A percentile compares a stretch with the other conserved stretches of the same genome.
phyloP scores from a whole-genome alignment of 2,113 vertebrate genomes.

The Mastomys natalensis region DNA sequence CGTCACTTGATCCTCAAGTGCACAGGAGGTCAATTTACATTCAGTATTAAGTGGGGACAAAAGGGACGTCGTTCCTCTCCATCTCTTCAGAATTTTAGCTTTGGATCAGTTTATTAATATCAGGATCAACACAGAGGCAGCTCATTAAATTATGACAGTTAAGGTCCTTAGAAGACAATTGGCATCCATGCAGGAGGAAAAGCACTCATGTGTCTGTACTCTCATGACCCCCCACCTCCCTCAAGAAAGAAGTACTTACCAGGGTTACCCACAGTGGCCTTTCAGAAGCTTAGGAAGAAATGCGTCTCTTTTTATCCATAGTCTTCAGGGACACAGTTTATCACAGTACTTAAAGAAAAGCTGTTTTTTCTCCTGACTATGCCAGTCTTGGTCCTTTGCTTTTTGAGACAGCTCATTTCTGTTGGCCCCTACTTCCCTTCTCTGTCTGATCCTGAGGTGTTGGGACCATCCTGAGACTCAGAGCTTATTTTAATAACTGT shows the following conservation, averaged over 20 bases:
- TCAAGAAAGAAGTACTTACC: too few relatives aligned
- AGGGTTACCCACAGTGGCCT: not conserved
- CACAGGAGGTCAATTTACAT: constrained; percentile 70
- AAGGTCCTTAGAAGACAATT: constrained; percentile 49
- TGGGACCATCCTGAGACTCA: constrained; percentile 60
- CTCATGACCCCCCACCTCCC: not conserved
- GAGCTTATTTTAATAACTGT: constrained; percentile 83
- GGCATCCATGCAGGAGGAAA: not conserved
- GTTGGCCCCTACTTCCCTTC: constrained; percentile 16
- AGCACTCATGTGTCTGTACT: rapidly evolving
- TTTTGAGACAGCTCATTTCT: constrained; percentile 64
- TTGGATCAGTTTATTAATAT: constrained; percentile 68
- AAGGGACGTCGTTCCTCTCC: not conserved
- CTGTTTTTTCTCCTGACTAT: not conserved
- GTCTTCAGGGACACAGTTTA: not conserved
- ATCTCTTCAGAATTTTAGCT: constrained; percentile 60
- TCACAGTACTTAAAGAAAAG: not conserved
- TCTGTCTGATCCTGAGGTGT: constrained; percentile 57
- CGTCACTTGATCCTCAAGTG: constrained; percentile 75
- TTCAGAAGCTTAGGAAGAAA: not conserved
- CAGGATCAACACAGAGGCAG: constrained; percentile 46
- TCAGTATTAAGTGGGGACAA: not conserved
- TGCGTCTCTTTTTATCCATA: not conserved
- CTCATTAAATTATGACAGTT: constrained; percentile 52
- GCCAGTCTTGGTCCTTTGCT: not conserved